Evolutionary conservation across 1,140 invertebrate species (phyloP).

Genomic region (Pantala flavescens): DNA sequence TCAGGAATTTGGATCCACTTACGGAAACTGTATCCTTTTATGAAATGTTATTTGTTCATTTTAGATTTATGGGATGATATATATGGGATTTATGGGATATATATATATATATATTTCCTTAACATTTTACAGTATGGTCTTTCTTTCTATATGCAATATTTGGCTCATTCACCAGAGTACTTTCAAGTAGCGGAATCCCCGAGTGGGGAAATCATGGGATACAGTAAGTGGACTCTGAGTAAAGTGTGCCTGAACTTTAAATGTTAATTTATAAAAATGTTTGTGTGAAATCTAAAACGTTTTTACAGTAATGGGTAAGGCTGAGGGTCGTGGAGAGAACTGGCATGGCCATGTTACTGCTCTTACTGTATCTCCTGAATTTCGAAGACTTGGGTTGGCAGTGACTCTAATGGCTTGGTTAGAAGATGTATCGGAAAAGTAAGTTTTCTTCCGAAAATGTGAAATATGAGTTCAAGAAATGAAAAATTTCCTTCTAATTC

Average conservation of each 20-base stretch:
- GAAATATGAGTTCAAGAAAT: background rate
- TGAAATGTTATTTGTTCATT: slow-evolving; percentile 16
- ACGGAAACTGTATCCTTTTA: slow-evolving; percentile 82
- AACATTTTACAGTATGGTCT: slow-evolving; percentile 68
- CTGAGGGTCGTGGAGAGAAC: slow-evolving; percentile 86
- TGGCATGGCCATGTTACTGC: slow-evolving; percentile 99
- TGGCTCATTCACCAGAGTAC: slow-evolving; percentile 98
- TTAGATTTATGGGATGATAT: slow-evolving; percentile 13
- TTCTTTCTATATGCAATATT: slow-evolving; percentile 94
- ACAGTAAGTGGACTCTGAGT: slow-evolving; percentile 61
- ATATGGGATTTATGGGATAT: slow-evolving; percentile 6
- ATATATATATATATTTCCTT: slow-evolving; percentile 24
- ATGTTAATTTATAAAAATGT: slow-evolving; percentile 14
- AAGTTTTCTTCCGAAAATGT: slow-evolving; percentile 24
- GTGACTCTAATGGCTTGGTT: slow-evolving; percentile 89
- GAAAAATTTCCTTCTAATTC: background rate
- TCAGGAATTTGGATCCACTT: slow-evolving; percentile 87
- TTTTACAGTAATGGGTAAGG: slow-evolving; percentile 91
- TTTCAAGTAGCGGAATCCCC: slow-evolving; percentile 94
- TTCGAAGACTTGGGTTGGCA: slow-evolving; percentile 80
- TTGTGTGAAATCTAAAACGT: slow-evolving; percentile 18
- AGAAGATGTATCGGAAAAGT: slow-evolving; percentile 95
- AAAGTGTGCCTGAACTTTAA: background rate
- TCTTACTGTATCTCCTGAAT: slow-evolving; percentile 90
- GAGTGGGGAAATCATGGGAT: slow-evolving; percentile 94